Evolutionary conservation across 2,113 vertebrate species (phyloP).

Genomic region (Caloenas nicobarica): DNA sequence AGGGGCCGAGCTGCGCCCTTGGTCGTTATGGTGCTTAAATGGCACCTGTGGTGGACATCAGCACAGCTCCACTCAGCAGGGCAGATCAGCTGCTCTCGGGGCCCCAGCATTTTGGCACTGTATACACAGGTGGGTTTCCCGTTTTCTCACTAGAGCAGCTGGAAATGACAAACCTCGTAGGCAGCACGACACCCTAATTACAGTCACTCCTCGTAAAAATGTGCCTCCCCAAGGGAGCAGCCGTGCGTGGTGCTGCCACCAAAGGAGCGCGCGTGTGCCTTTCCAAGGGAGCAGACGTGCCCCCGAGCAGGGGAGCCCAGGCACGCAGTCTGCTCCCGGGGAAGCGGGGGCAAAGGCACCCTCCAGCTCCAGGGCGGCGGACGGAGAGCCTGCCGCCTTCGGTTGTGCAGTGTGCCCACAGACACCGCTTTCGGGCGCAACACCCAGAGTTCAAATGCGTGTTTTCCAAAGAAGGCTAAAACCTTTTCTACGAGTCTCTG

Average conservation of each 20-base stretch:
- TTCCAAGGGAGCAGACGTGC: constrained; percentile 70
- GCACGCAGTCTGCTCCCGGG: background rate
- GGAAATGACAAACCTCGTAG: background rate
- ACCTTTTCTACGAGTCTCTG: background rate
- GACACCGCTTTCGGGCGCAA: constrained; percentile 46
- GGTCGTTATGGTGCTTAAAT: background rate
- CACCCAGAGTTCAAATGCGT: constrained; percentile 52
- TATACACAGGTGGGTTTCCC: rapidly evolving
- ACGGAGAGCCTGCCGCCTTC: background rate
- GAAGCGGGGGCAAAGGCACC: background rate
- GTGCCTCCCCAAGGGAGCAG: constrained; percentile 73
- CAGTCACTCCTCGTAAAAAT: constrained; percentile 49
- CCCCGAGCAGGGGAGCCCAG: background rate
- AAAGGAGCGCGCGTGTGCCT: constrained; percentile 35
- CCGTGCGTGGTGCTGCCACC: constrained; percentile 10
- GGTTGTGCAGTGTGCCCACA: background rate
- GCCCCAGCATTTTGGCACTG: background rate
- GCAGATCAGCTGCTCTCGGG: rapidly evolving
- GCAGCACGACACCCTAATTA: background rate
- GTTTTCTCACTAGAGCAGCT: background rate
- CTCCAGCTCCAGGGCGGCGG: rapidly evolving
- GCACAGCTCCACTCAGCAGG: rapidly evolving
- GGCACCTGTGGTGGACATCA: rapidly evolving
- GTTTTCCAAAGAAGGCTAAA: constrained; percentile 53
- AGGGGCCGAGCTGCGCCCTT: background rate